Evolutionary conservation across 2,888 invertebrate species (phyloP), one percentile per base, ranked within the genome.

Genomic region (Imbricaverruca yamaguchii): DNA sequence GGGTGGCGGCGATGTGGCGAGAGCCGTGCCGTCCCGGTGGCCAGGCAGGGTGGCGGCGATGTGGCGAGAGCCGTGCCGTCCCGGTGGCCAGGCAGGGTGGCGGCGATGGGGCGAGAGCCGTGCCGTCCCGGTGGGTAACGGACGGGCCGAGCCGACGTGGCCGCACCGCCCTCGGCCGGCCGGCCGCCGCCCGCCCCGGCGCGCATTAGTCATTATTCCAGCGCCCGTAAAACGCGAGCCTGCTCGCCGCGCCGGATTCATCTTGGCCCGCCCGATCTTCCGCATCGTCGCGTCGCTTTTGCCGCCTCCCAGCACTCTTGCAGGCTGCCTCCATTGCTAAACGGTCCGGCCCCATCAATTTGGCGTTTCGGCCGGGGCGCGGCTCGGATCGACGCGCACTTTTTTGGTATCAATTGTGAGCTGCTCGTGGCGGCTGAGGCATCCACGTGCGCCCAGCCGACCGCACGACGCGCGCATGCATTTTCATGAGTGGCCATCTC

Each of bases 271-370:
- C 25, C 55, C n/a, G 25, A 13, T 56, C 53, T 25, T 74, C 25
- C 69, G 63, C 81, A 53, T 80, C 81, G 61, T 81, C 55, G 77
- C 57, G 53, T 82, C 81, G 67, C 81, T 53, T 80, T 63, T 57
- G 65, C 53, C n/a, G 65, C 12, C n/a, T 11, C 39, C 55, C 80
- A 59, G 57, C 77, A 63, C 55, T 63, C 63, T n/a, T 25, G 59
- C 80, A 25, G 55, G 61, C 63, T 21, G 57, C 77, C 78, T 65
- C 65, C 59, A 65, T 80, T 23, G 74, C 74, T 53, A 69, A 55
- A 21, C 74, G 74, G 55, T 21, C 11, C 74, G 55, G 74, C 55
- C 74, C 74, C 74, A 74, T 74, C 74, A 74, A 74, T 74, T 55
- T 55, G 74, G 21, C 53, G 55, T 74, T 74, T 74, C 9, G 74